Evolutionary conservation across 53 echinoderm and acorn worm genomes (phyloP).

Genomic region (Actinopyga echinites): DNA sequence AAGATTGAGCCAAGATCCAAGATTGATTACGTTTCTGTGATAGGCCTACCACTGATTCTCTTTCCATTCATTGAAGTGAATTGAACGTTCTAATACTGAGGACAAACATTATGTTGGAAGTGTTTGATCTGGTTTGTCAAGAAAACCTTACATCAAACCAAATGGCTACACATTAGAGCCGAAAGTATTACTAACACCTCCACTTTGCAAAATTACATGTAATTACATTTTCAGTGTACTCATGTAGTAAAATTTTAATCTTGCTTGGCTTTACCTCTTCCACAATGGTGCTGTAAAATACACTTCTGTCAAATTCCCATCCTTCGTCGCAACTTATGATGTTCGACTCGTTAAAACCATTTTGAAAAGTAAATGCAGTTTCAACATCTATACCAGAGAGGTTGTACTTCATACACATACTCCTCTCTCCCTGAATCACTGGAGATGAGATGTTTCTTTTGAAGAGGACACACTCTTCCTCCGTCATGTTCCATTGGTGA

Average conservation of each 20-base stretch:
- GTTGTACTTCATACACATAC: slow-evolving; percentile 2
- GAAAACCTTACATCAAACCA: too few species aligned
- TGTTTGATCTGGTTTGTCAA: neutral
- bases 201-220: too few species aligned
- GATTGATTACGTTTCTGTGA: too few species aligned
- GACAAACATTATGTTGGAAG: neutral
- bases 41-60: too few species aligned
- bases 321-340: slow-evolving; percentile 21
- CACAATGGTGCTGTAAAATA: neutral
- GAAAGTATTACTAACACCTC: too few species aligned
- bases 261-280: slow-evolving; percentile 1
- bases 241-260: too few species aligned
- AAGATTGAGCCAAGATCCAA: too few species aligned
- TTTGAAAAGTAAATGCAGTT: neutral
- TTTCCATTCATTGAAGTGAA: too few species aligned
- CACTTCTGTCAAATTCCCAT: slow-evolving; percentile 7
- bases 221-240: too few species aligned
- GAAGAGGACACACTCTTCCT: neutral
- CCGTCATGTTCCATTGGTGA: neutral
- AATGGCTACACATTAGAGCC: too few species aligned
- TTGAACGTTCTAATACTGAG: too few species aligned
- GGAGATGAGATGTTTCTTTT: neutral
- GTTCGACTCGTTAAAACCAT: neutral
- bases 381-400: neutral
- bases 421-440: neutral